Conservation (phyloP, 2,113 vertebrate genomes). For the Vanacampus margaritifer region DNA sequence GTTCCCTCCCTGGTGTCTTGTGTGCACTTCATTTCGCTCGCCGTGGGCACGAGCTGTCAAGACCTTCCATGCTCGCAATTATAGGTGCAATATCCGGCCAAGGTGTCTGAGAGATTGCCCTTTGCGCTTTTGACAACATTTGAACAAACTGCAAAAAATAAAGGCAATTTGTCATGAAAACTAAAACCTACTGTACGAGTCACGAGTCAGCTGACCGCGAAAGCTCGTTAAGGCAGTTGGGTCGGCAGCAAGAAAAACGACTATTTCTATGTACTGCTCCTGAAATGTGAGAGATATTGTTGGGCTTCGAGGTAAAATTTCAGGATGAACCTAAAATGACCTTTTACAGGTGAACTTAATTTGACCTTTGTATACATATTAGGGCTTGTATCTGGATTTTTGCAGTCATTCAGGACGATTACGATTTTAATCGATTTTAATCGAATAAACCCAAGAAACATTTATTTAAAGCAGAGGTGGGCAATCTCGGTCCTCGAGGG, state of each 20-base stretch:
- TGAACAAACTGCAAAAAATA: background rate
- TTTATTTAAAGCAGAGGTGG: too few species aligned
- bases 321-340: too few species aligned
- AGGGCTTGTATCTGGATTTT: too few species aligned
- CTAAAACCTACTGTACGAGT: background rate
- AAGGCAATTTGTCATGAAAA: background rate
- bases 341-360: too few species aligned
- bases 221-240: background rate
- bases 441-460: too few species aligned
- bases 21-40: conserved; percentile 49
- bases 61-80: conserved; percentile 55
- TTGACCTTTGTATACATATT: too few species aligned
- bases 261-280: too few species aligned
- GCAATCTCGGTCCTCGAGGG: too few species aligned
- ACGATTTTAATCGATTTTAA: too few species aligned
- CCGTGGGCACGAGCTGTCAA: conserved; percentile 57
- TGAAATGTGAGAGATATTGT: too few species aligned
- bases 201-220: background rate
- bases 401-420: too few species aligned
- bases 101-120: conserved; percentile 5
- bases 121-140: background rate
- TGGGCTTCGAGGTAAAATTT: too few species aligned
- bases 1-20: conserved; percentile 22
- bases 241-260: background rate
- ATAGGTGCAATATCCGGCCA: conserved; percentile 38